Evolutionary conservation across 2,113 vertebrate genomes (phyloP).

Genomic region (Kryptolebias marmoratus): DNA sequence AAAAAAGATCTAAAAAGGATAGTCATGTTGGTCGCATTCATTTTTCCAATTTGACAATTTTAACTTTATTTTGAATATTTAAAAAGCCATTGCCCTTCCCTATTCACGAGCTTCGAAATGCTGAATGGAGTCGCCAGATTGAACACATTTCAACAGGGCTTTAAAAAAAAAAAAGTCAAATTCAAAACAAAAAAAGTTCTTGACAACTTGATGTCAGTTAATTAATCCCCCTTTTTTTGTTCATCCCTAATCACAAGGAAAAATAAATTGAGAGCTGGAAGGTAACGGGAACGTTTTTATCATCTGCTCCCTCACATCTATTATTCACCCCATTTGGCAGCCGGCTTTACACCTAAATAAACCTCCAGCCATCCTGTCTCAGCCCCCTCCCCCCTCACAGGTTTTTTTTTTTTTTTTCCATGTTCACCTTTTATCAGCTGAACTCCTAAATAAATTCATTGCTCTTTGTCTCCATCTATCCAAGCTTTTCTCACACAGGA

Average conservation of each 20-base stretch:
- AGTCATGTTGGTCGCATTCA: no score
- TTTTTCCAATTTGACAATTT: no score
- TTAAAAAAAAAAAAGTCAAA: background rate
- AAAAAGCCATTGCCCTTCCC: no score
- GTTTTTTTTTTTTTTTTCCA: background rate
- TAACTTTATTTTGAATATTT: no score
- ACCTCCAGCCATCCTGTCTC: constrained; percentile 25
- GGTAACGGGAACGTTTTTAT: constrained; percentile 43
- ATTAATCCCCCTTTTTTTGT: background rate
- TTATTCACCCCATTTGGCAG: constrained; percentile 65
- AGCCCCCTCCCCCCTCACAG: background rate
- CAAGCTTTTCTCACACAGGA: background rate
- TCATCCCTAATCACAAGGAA: constrained; percentile 20
- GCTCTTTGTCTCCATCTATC: constrained; percentile 1
- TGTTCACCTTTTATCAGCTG: constrained; percentile 3
- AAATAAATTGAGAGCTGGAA: constrained; percentile 10
- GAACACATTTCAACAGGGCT: no score
- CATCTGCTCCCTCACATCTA: constrained; percentile 59
- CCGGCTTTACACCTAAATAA: constrained; percentile 46
- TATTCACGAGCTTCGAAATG: no score
- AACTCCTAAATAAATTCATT: background rate
- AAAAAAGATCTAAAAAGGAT: no score
- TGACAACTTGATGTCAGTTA: background rate
- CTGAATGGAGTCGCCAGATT: no score
- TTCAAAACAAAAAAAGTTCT: background rate